Evolutionary conservation across 1,140 invertebrate species (phyloP).

Genomic region (Bombus soroeensis): DNA sequence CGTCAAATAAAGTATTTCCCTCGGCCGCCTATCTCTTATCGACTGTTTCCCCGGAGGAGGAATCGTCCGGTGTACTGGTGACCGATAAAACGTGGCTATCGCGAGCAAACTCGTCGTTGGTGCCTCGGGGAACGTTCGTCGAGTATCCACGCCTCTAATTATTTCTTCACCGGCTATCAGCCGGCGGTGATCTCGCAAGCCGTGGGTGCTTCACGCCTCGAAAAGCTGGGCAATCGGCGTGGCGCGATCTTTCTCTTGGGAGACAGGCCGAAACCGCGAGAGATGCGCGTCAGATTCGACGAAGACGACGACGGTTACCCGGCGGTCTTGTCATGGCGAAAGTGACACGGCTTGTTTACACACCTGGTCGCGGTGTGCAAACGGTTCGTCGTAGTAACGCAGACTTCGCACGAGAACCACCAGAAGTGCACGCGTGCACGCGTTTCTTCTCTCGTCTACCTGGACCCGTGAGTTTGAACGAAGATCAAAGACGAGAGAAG

Average conservation of each 20-base stretch:
- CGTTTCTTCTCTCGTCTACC: slow-evolving; percentile 26
- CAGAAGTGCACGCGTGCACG: slow-evolving; percentile 10
- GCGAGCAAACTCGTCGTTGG: slow-evolving; percentile 6
- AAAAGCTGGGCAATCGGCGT: background rate
- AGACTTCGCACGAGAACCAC: slow-evolving; percentile 33
- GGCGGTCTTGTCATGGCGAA: slow-evolving; percentile 51
- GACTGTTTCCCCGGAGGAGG: too few species aligned
- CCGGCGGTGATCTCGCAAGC: background rate
- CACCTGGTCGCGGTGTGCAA: slow-evolving; percentile 71
- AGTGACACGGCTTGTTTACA: slow-evolving; percentile 73
- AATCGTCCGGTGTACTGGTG: background rate
- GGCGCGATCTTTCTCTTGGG: background rate
- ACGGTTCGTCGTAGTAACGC: slow-evolving; percentile 50
- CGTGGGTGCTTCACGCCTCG: background rate
- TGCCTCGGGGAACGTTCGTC: background rate
- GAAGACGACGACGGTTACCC: slow-evolving; percentile 36
- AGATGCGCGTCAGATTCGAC: slow-evolving; percentile 7
- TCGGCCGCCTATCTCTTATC: background rate
- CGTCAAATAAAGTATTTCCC: background rate
- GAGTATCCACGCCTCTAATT: slow-evolving; percentile 38
- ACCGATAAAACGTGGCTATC: slow-evolving; percentile 23
- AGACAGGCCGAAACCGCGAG: background rate
- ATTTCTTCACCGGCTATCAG: slow-evolving; percentile 33
- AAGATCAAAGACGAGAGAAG: background rate
- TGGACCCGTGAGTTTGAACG: background rate